phyloP scores from a whole-genome alignment of 1,140 invertebrate genomes.

The Drosophila mauritiana region DNA sequence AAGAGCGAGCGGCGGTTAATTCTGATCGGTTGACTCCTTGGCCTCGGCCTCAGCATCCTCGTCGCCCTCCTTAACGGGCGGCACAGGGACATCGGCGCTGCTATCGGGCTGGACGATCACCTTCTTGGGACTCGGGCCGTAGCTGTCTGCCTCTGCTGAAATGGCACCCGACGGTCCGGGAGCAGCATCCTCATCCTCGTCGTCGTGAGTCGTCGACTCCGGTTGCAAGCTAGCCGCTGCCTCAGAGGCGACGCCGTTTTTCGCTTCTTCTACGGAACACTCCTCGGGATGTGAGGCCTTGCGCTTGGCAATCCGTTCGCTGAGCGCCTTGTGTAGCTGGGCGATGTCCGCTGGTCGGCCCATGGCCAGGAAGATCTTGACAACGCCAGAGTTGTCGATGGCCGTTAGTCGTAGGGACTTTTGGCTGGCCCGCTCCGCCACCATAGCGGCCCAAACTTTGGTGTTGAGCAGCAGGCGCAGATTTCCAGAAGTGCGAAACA shows the following conservation, averaged over 20 bases:
- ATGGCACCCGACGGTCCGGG: constrained; percentile 15
- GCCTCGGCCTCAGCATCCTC: constrained; percentile 63
- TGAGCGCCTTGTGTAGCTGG: constrained; percentile 89
- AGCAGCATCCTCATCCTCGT: constrained; percentile 61
- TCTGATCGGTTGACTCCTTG: constrained; percentile 44
- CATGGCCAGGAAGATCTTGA: constrained; percentile 95
- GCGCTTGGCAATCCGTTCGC: constrained; percentile 87
- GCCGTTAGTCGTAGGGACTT: constrained; percentile 96
- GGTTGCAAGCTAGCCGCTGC: constrained; percentile 52
- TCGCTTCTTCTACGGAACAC: constrained; percentile 53
- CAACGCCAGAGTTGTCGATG: constrained; percentile 91
- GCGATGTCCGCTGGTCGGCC: constrained; percentile 92
- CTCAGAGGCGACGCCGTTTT: constrained; percentile 64
- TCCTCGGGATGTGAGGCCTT: constrained; percentile 77
- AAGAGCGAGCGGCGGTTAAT: constrained; percentile 45
- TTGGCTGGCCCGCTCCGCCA: constrained; percentile 92
- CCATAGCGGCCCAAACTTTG: constrained; percentile 97
- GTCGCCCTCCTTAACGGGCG: constrained; percentile 9
- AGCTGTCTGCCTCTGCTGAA: constrained; percentile 64
- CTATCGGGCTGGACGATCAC: constrained; percentile 60
- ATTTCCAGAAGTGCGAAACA: constrained; percentile 94
- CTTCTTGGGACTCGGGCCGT: constrained; percentile 80
- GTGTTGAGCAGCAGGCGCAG: constrained; percentile 96
- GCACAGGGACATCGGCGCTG: constrained; percentile 51
- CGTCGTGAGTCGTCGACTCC: constrained; percentile 67